A percentile compares a stretch with the other conserved stretches of the same genome.
Evolutionary conservation across 2,113 vertebrate species (phyloP).

Genomic region (Microtus montanus): DNA sequence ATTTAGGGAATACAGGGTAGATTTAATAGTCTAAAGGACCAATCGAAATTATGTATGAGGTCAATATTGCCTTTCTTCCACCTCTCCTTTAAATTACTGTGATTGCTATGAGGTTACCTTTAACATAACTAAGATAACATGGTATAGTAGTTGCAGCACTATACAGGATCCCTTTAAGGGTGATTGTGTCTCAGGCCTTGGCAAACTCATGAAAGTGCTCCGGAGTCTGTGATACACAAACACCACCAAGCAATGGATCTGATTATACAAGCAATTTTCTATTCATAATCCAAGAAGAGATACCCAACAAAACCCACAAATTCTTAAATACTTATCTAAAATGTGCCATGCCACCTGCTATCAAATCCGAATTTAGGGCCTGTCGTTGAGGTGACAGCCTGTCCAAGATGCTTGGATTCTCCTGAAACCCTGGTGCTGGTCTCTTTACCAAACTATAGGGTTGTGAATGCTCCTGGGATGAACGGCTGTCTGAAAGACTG

Average conservation of each 20-base stretch:
- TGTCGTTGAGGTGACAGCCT: rapidly evolving
- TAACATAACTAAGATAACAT: background rate
- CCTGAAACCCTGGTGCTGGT: background rate
- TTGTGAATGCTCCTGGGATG: background rate
- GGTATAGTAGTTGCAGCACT: background rate
- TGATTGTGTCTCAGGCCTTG: background rate
- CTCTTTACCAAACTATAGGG: rapidly evolving
- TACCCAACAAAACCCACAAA: background rate
- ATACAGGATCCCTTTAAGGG: too few species aligned
- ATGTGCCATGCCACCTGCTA: rapidly evolving
- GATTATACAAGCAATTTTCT: background rate
- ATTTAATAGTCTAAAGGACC: background rate
- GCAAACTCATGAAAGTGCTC: too few species aligned
- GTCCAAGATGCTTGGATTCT: background rate
- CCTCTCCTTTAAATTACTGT: background rate
- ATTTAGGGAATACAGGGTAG: background rate
- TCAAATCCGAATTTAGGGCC: rapidly evolving
- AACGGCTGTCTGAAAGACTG: background rate
- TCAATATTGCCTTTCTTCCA: background rate
- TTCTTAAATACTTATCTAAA: background rate
- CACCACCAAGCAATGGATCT: background rate
- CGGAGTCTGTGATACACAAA: too few species aligned
- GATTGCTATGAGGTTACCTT: background rate
- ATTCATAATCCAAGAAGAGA: background rate
- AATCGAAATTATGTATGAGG: background rate